A percentile compares a stretch with the other conserved stretches of the same genome.
phyloP scores from a whole-genome alignment of 2,113 vertebrate species.

The Myrmecophaga tridactyla region DNA sequence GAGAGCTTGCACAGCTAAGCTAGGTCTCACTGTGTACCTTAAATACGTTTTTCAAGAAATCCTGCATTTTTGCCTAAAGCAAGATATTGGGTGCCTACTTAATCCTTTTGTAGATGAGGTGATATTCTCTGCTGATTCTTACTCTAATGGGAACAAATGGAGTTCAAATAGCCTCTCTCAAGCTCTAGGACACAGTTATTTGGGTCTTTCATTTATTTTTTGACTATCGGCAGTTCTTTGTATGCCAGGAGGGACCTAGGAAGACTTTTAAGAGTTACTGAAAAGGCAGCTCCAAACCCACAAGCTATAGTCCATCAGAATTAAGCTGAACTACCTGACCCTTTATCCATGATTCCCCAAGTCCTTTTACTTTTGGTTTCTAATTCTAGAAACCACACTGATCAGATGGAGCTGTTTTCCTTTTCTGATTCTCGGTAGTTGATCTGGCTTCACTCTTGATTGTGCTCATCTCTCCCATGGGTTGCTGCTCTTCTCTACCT shows the following conservation, averaged over 20 bases:
- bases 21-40: neutral
- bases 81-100: neutral
- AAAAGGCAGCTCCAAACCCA: neutral
- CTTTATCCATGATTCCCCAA: neutral
- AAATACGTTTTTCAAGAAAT: neutral
- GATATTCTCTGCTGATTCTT: neutral
- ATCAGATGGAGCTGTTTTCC: neutral
- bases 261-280: neutral
- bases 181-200: neutral
- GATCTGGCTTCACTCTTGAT: neutral
- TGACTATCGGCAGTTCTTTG: neutral
- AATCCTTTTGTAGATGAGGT: neutral
- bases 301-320: neutral
- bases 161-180: neutral
- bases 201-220: too few relatives aligned
- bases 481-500: neutral
- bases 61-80: neutral
- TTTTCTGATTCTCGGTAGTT: neutral
- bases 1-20: neutral
- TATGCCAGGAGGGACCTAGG: neutral
- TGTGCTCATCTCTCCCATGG: too few relatives aligned
- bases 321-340: neutral
- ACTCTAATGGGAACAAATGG: neutral
- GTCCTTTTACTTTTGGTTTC: neutral
- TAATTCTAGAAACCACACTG: neutral